A percentile compares a stretch with the other conserved stretches of the same genome.
Conservation (phyloP, 2,888 invertebrate genomes). For the Pseudococcus longispinus region DNA sequence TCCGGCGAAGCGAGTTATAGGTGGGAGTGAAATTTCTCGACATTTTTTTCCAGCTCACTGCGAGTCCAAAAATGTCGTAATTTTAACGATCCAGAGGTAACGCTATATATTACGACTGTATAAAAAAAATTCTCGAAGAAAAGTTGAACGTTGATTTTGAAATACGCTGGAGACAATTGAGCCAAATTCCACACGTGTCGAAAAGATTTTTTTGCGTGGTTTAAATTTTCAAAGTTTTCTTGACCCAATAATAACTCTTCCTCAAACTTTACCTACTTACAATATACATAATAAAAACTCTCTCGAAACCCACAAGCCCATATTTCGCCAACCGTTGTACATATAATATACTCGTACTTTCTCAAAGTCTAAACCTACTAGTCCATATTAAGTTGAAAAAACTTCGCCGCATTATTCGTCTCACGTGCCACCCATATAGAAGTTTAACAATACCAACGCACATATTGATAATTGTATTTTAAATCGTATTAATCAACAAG, state of each 20-base stretch:
- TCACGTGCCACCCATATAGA: conserved; percentile 4
- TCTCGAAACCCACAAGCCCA: neutral
- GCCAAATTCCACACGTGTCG: neutral
- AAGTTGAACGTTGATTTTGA: too few species aligned
- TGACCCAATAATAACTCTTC: neutral
- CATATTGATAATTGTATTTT: conserved; percentile 12
- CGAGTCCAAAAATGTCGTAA: too few species aligned
- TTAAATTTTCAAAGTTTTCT: neutral
- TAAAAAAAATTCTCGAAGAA: too few species aligned
- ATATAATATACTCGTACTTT: neutral
- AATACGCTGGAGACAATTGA: neutral
- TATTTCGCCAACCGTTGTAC: neutral
- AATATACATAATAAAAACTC: neutral
- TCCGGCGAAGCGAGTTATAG: too few species aligned
- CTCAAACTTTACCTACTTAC: neutral
- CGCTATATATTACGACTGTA: too few species aligned
- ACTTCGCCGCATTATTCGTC: neutral
- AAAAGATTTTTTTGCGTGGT: neutral
- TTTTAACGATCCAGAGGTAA: too few species aligned
- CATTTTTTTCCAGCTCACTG: too few species aligned
- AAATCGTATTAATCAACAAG: conserved; percentile 35
- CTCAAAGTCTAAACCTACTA: neutral
- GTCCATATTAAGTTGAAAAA: conserved; percentile 2
- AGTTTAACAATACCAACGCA: neutral
- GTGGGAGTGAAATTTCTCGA: too few species aligned